Percentiles rank a stretch among this genome's conserved stretches.
Conservation (phyloP, 2,113 vertebrate species). For the Lates calcarifer region DNA sequence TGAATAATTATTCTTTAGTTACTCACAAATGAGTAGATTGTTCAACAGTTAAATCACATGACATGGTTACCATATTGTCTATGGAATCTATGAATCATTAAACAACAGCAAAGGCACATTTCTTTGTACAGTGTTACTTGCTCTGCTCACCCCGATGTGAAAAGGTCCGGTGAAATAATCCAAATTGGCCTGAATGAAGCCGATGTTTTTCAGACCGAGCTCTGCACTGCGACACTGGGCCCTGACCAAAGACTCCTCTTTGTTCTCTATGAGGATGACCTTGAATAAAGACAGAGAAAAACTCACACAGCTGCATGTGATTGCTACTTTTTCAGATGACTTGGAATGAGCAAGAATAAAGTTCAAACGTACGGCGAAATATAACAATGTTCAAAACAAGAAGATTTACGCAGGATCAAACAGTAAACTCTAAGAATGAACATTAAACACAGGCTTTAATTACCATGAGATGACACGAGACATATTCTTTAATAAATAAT, state of each 20-base stretch:
- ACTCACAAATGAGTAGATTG: not conserved
- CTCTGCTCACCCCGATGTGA: constrained; percentile 93
- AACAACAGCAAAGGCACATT: not conserved
- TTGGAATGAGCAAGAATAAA: constrained; percentile 62
- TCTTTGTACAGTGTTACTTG: not conserved
- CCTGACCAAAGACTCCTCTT: constrained; percentile 93
- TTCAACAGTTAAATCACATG: not conserved
- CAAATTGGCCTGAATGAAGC: constrained; percentile 96
- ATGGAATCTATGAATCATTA: constrained; percentile 1
- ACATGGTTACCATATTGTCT: not conserved
- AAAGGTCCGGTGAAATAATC: constrained; percentile 95
- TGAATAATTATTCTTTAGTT: not conserved
- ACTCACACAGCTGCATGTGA: not conserved
- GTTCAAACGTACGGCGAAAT: not conserved
- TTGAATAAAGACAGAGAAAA: constrained; percentile 65
- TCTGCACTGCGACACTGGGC: constrained; percentile 90
- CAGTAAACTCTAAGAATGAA: not conserved
- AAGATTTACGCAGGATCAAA: not conserved
- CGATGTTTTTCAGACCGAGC: constrained; percentile 91
- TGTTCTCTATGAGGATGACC: constrained; percentile 97
- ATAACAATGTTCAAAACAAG: not conserved
- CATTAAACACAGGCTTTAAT: not conserved
- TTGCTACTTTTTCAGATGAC: constrained; percentile 48
- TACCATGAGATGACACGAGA: not conserved
- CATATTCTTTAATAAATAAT: not conserved